phyloP scores from a whole-genome alignment of 2,113 vertebrate genomes.

The Nycticryphes semicollaris region DNA sequence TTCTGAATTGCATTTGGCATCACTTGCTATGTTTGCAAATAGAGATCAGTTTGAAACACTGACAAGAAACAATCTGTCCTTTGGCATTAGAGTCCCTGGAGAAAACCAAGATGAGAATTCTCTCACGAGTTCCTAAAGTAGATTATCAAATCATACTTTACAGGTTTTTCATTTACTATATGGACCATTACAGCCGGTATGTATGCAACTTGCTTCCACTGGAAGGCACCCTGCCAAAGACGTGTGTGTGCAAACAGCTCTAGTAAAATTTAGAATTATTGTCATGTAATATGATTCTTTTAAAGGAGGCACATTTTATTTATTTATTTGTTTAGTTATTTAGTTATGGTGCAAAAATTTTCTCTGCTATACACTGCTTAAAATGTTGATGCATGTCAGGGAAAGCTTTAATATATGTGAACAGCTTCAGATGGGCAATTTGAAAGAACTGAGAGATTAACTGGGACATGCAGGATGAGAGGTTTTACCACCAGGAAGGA shows the following conservation, averaged over 20 bases:
- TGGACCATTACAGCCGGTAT: background rate
- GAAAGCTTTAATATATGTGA: background rate
- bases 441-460: background rate
- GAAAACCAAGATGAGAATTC: background rate
- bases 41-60: constrained; percentile 8
- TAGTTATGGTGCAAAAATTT: background rate
- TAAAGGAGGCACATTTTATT: background rate
- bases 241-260: background rate
- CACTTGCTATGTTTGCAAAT: constrained; percentile 39
- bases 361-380: background rate
- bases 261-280: background rate
- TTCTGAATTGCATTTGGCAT: constrained; percentile 4
- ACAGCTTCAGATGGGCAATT: background rate
- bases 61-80: constrained; percentile 45
- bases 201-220: background rate
- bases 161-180: background rate
- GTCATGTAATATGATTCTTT: background rate
- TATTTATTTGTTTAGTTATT: background rate
- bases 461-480: fast-evolving
- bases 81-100: background rate
- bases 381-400: background rate
- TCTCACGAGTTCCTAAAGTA: background rate
- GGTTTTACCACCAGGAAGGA: background rate
- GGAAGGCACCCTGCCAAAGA: background rate
- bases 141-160: background rate